Conservation (phyloP, 2,888 invertebrate species). For the Aelia acuminata region DNA sequence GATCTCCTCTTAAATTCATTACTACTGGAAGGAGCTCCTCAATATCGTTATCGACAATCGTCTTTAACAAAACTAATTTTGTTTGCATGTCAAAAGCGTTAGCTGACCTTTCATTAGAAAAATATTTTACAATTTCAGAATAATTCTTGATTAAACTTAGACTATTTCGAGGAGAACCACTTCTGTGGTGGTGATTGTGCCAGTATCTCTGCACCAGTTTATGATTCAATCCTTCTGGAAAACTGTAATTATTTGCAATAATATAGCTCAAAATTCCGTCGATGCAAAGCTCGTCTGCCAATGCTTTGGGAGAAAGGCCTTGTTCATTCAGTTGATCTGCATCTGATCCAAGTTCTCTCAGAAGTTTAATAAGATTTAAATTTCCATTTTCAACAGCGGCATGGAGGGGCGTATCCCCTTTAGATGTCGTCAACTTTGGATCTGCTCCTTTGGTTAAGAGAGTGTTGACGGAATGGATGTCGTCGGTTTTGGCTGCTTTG, state of each 20-base stretch:
- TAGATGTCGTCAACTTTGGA: not conserved
- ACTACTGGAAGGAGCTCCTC: conserved; percentile 3
- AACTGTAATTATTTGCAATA: conserved; percentile 19
- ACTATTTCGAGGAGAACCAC: not conserved
- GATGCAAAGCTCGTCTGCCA: conserved; percentile 8
- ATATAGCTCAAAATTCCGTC: conserved; percentile 28
- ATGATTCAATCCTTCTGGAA: not conserved
- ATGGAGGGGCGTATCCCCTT: not conserved
- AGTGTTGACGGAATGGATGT: not conserved
- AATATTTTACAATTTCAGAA: conserved; percentile 26
- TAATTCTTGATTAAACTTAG: not conserved
- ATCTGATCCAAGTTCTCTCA: conserved; percentile 3
- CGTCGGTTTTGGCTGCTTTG: not conserved
- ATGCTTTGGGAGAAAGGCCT: not conserved
- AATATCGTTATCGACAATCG: not conserved
- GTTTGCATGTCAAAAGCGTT: not conserved
- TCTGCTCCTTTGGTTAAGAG: not conserved
- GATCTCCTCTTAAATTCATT: not conserved
- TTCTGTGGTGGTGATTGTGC: not conserved
- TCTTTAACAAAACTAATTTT: conserved; percentile 6
- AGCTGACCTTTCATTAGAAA: not conserved
- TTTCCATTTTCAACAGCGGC: conserved; percentile 35
- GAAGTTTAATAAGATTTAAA: not conserved
- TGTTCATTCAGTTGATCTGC: not conserved
- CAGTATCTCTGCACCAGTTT: not conserved